Evolutionary conservation across 2,888 invertebrate species (phyloP), one percentile per base, ranked within the genome.

Genomic region (Dastarcus helophoroides): DNA sequence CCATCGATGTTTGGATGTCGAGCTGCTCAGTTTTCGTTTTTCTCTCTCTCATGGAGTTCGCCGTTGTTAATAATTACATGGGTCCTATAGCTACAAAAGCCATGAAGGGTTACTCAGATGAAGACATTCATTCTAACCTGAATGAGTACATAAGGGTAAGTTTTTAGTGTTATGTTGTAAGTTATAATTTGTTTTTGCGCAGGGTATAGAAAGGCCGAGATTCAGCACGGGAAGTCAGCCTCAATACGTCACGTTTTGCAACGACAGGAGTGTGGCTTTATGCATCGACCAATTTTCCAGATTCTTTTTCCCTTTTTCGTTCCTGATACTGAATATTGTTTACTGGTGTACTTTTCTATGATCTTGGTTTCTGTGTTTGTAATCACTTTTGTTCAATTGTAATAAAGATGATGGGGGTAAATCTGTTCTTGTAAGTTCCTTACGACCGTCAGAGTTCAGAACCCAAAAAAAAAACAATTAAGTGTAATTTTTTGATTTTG

Each of bases 1-100:
- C 89, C 0, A 88, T 90, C 30, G 90, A 89, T 55, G 81, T 86
- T 0, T 89, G 85, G 85, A 89, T 86, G 88, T 88, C 85, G 0
- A 85, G 84, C 1, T 89, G 86, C 56, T 86, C 88, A 2, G 83
- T 89, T 9, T 89, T 88, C 59, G 88, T 89, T n/a, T 88, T 88
- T 56, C 71, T 88, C 31, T 86, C 86, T 0, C 67, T 86, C 15
- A 86, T 89, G 74, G 88, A 89, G 62, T 89, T 88, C 54, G 88
- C 88, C 0, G 78, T 89, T 2, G 88, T 89, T 23, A 89, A 89
- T 55, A 86, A 86, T 58, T 88, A 82, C 55, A 70, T 70, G 69
- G 88, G 88, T 0, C 84, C 86, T 0, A 75, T 84, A 1, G 85
- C 86, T 7, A 86, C 84, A 1, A 86, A 86, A 58, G 81, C 79